phyloP scores from a whole-genome alignment of 2,888 invertebrate genomes.

The Drosophila putrida region DNA sequence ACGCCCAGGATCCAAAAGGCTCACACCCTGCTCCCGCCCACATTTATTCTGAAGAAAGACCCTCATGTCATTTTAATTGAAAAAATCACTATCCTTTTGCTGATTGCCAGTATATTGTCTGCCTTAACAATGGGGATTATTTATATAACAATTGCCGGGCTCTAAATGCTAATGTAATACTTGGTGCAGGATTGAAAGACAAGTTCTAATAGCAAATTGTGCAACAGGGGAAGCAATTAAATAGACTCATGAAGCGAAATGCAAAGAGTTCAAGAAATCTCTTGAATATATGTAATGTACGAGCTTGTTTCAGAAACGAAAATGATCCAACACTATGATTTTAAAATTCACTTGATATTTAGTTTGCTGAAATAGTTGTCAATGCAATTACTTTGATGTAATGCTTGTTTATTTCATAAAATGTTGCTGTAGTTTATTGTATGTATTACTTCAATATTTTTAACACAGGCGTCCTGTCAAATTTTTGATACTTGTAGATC shows the following conservation, averaged over 20 bases:
- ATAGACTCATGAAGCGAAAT: no score
- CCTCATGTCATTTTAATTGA: constrained; percentile 52
- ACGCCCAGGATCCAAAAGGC: constrained; percentile 23
- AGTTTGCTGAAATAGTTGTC: no score
- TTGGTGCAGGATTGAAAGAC: constrained; percentile 17
- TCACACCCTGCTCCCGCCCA: background rate
- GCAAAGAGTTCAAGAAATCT: background rate
- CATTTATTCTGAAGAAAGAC: constrained; percentile 13
- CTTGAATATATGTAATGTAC: background rate
- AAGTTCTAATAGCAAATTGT: constrained; percentile 37
- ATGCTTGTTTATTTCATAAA: no score
- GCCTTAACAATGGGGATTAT: constrained; percentile 37
- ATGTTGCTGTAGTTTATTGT: no score
- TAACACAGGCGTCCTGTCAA: no score
- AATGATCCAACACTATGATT: background rate
- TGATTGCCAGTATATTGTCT: constrained; percentile 32
- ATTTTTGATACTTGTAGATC: no score
- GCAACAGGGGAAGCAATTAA: constrained; percentile 26
- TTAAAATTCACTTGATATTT: background rate
- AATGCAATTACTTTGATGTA: no score
- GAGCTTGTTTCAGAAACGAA: no score
- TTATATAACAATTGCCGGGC: constrained; percentile 44
- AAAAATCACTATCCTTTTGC: constrained; percentile 48
- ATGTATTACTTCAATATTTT: no score
- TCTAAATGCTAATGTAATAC: constrained; percentile 12